Percentiles rank a stretch among this genome's conserved stretches.
Conservation (phyloP, 2,888 invertebrate species). For the Deilephila porcellus region DNA sequence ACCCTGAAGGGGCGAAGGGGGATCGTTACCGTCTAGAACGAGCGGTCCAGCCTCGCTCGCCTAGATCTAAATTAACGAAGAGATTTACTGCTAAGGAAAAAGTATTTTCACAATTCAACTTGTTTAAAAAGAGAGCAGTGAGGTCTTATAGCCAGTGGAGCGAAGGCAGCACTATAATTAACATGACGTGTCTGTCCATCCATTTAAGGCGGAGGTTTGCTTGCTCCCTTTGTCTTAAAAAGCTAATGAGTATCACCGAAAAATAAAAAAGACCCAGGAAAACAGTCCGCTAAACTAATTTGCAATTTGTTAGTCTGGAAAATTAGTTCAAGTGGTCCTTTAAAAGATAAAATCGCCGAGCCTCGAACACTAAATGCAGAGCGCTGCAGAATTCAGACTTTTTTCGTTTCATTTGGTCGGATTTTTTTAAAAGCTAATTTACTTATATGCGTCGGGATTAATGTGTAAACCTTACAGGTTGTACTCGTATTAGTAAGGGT, state of each 20-base stretch:
- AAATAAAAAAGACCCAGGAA: neutral
- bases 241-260: constrained; percentile 18
- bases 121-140: constrained; percentile 42
- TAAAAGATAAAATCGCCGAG: constrained; percentile 27
- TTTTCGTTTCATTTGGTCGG: constrained; percentile 13
- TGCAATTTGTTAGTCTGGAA: constrained; percentile 14
- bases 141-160: constrained; percentile 35
- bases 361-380: constrained; percentile 15
- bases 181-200: constrained; percentile 36
- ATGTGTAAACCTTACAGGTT: neutral
- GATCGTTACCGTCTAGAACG: constrained; percentile 44
- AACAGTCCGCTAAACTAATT: constrained; percentile 27
- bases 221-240: constrained; percentile 8
- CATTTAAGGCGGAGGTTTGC: constrained; percentile 27
- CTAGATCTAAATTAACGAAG: constrained; percentile 53
- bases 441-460: neutral
- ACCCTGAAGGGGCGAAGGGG: constrained; percentile 36
- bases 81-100: constrained; percentile 49
- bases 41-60: constrained; percentile 33
- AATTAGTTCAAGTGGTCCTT: constrained; percentile 25
- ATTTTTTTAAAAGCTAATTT: constrained; percentile 8
- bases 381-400: constrained; percentile 1
- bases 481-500: neutral
- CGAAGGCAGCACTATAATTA: constrained; percentile 45
- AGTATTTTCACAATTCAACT: constrained; percentile 41